Evolutionary conservation across 2,888 invertebrate species (phyloP).

Genomic region (Eledona agricola): DNA sequence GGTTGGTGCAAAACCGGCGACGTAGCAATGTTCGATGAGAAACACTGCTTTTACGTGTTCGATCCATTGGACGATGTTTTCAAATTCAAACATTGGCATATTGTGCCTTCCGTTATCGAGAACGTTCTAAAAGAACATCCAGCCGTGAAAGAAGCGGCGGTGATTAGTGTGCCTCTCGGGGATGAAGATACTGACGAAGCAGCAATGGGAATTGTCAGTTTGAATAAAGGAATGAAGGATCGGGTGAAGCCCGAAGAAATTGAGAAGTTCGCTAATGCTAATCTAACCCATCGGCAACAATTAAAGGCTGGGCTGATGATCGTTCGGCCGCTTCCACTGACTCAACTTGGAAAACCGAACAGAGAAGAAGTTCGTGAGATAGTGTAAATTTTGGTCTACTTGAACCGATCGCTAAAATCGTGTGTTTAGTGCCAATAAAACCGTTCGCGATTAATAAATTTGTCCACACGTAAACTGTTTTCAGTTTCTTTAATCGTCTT

Average conservation of each 20-base stretch:
- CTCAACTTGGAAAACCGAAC: constrained; percentile 1
- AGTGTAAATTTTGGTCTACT: background rate
- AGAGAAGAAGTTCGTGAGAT: constrained; percentile 2
- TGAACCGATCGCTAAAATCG: too few relatives aligned
- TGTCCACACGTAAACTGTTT: too few relatives aligned
- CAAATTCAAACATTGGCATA: constrained; percentile 64
- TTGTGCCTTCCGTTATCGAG: constrained; percentile 84
- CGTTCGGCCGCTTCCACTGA: constrained; percentile 2
- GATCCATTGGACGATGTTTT: constrained; percentile 63
- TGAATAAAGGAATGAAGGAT: constrained; percentile 11
- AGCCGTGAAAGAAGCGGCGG: constrained; percentile 78
- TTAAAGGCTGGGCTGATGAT: constrained; percentile 8
- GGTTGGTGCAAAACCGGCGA: constrained; percentile 65
- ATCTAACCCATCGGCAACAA: constrained; percentile 3
- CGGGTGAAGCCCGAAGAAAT: constrained; percentile 10
- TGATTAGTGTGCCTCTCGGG: constrained; percentile 77
- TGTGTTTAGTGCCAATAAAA: constrained; percentile 3
- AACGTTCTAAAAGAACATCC: constrained; percentile 74
- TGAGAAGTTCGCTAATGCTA: constrained; percentile 3
- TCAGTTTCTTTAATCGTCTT: too few relatives aligned
- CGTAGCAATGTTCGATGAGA: constrained; percentile 62
- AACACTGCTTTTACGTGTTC: constrained; percentile 61
- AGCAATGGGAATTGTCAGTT: constrained; percentile 13
- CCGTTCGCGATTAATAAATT: constrained; percentile 4
- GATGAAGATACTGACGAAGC: constrained; percentile 1